Percentiles rank a stretch among this genome's conserved stretches.
Conservation (phyloP, 2,113 vertebrate species). For the Saccopteryx bilineata region DNA sequence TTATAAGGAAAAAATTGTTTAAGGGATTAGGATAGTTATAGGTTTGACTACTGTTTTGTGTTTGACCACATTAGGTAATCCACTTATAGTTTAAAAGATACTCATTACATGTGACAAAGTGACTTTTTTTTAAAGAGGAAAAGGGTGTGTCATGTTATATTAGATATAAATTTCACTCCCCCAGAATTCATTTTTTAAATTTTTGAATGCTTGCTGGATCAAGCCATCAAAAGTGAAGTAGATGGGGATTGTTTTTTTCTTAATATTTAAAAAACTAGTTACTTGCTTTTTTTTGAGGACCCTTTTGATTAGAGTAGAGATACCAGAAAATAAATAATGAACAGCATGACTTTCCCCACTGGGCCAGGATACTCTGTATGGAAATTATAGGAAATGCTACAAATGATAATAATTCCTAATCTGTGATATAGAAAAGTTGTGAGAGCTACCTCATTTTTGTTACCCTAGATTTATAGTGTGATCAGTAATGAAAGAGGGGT, state of each 20-base stretch:
- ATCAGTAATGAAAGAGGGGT: background rate
- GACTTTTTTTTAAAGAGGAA: background rate
- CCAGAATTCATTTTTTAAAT: constrained; percentile 56
- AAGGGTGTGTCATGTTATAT: background rate
- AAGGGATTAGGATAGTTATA: background rate
- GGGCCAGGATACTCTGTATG: background rate
- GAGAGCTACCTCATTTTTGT: background rate
- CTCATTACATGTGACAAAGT: background rate
- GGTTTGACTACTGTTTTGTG: constrained; percentile 24
- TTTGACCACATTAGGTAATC: background rate
- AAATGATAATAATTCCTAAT: background rate
- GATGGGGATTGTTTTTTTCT: background rate
- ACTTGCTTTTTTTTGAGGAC: background rate
- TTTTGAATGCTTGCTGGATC: constrained; percentile 42
- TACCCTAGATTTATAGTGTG: background rate
- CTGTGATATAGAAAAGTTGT: background rate
- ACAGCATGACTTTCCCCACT: background rate
- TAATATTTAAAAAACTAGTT: background rate
- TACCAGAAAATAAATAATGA: background rate
- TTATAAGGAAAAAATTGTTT: background rate
- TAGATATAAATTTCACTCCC: background rate
- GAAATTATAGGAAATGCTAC: background rate
- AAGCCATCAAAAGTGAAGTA: background rate
- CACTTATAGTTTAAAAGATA: background rate
- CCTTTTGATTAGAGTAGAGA: constrained; percentile 15